Conservation (phyloP, 2,797 vertebrate genomes). For the Tapera naevia region DNA sequence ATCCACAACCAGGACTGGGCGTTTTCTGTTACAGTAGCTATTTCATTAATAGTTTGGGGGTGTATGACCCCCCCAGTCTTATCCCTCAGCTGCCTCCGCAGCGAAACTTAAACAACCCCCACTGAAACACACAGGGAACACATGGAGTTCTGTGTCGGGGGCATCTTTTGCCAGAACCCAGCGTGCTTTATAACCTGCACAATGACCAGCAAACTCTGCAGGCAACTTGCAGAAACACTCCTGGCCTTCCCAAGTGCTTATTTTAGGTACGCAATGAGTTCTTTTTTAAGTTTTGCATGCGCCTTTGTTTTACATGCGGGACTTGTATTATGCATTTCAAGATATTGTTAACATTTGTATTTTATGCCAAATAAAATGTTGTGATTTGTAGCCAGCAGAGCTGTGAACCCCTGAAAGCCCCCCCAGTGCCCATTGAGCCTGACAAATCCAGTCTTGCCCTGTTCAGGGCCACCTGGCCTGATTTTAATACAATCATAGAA, state of each 20-base stretch:
- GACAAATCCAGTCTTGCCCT: fast-evolving
- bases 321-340: not conserved
- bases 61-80: fast-evolving
- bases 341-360: not conserved
- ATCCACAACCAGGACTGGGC: fast-evolving
- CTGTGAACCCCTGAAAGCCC: fast-evolving
- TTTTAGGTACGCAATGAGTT: not conserved
- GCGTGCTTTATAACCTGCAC: fast-evolving
- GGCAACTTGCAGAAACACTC: not conserved
- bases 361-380: constrained; percentile 11
- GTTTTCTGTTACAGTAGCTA: not conserved
- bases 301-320: not conserved
- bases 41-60: fast-evolving
- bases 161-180: not conserved
- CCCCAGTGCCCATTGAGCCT: fast-evolving
- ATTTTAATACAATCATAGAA: too few relatives aligned
- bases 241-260: not conserved
- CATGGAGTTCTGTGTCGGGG: fast-evolving
- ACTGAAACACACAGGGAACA: fast-evolving
- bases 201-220: not conserved
- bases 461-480: fast-evolving
- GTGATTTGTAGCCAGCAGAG: not conserved
- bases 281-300: not conserved
- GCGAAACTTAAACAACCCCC: not conserved
- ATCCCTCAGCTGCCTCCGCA: not conserved